These are phyloP conservation scores for Solen grandis DNA, from an alignment of 1,140 invertebrate genomes.

Conservation along the genomic window DNA sequence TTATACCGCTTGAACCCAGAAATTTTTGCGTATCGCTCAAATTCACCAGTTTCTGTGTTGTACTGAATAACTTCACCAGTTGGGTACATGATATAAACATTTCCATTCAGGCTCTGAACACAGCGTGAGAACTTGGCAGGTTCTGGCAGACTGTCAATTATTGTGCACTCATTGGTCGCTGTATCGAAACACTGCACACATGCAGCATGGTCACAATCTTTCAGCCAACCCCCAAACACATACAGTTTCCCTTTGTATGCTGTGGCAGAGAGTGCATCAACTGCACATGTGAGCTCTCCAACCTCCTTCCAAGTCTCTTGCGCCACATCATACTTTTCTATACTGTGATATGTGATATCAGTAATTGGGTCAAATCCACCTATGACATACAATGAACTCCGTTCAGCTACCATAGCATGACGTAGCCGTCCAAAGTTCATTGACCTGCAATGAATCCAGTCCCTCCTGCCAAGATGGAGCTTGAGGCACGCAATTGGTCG, in stretches of 20 bases:
- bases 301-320: conserved; percentile 65
- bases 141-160: conserved; percentile 63
- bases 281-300: conserved; percentile 59
- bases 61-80: conserved; percentile 45
- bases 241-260: conserved; percentile 64
- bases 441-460: conserved; percentile 64
- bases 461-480: conserved; percentile 46
- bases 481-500: conserved; percentile 61
- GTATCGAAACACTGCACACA: conserved; percentile 69
- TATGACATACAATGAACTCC: conserved; percentile 65
- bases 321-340: conserved; percentile 63
- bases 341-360: conserved; percentile 53
- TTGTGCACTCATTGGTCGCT: conserved; percentile 52
- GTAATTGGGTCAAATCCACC: conserved; percentile 68
- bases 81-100: conserved; percentile 52
- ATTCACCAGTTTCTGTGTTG: conserved; percentile 19
- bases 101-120: conserved; percentile 38
- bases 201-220: conserved; percentile 63
- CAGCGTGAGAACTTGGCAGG: conserved; percentile 65
- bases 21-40: conserved; percentile 43
- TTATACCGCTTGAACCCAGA: conserved; percentile 54
- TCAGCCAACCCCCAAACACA: conserved; percentile 68
- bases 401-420: conserved; percentile 67
- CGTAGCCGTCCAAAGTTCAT: conserved; percentile 65
- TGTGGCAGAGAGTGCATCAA: conserved; percentile 66